Evolutionary conservation across 2,888 invertebrate genomes (phyloP).

Genomic region (Eupeodes latifasciatus): DNA sequence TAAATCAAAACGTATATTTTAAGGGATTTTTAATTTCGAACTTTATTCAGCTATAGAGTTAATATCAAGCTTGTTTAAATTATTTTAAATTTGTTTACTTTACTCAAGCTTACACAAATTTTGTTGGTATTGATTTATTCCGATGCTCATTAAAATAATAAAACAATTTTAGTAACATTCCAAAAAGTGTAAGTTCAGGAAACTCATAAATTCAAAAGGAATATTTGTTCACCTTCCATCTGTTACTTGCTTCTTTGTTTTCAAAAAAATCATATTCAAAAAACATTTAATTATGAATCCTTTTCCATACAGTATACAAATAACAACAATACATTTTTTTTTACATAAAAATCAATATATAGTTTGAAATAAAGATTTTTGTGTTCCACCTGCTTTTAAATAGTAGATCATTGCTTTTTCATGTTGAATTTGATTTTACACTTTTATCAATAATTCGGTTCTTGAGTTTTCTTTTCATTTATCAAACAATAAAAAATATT

Average conservation of each 20-base stretch:
- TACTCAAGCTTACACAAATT: background rate
- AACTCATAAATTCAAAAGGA: too few species aligned
- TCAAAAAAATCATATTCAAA: too few species aligned
- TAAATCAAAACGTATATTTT: too few species aligned
- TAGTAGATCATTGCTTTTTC: slow-evolving; percentile 73
- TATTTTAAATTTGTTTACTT: too few species aligned
- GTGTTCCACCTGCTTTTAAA: slow-evolving; percentile 61
- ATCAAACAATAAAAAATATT: slow-evolving; percentile 36
- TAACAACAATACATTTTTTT: slow-evolving; percentile 74
- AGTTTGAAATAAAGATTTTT: slow-evolving; percentile 33
- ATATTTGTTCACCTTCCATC: too few species aligned
- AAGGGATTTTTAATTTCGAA: too few species aligned
- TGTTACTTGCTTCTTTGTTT: too few species aligned
- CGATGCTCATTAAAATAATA: too few species aligned
- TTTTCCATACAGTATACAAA: slow-evolving; percentile 71
- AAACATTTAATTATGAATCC: slow-evolving; percentile 50
- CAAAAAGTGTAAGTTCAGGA: too few species aligned
- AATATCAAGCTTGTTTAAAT: too few species aligned
- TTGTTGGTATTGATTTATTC: background rate
- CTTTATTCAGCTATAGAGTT: too few species aligned
- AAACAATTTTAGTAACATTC: too few species aligned
- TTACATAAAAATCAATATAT: slow-evolving; percentile 45
- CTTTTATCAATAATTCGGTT: slow-evolving; percentile 35
- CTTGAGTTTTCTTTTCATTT: slow-evolving; percentile 38
- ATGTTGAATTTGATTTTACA: slow-evolving; percentile 59